Percentiles rank a stretch among this genome's conserved stretches.
phyloP scores from a whole-genome alignment of 2,113 vertebrate genomes.

The Chionomys nivalis region DNA sequence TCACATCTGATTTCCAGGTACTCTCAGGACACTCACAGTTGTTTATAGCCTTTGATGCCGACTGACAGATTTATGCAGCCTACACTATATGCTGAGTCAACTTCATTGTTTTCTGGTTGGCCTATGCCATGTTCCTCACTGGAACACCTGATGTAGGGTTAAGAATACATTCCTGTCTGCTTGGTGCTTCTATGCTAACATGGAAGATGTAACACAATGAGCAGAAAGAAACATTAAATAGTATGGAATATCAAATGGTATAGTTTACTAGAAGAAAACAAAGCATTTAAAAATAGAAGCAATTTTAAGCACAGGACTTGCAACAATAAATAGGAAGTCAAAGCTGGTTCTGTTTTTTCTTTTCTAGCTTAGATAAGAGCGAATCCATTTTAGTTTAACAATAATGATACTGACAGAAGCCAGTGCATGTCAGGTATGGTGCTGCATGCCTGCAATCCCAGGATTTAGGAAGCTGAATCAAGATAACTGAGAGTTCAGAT shows the following conservation, averaged over 20 bases:
- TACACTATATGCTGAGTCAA: rapidly evolving
- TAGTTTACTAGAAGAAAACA: not conserved
- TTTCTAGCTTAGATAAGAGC: not conserved
- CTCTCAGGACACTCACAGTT: not conserved
- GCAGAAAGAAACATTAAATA: not conserved
- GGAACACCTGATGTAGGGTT: too few relatives aligned
- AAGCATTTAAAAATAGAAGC: not conserved
- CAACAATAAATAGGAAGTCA: not conserved
- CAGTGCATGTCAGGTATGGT: not conserved
- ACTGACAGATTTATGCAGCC: not conserved
- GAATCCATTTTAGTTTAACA: not conserved
- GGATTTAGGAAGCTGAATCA: not conserved
- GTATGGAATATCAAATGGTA: not conserved
- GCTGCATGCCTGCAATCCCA: not conserved
- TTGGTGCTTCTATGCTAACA: not conserved
- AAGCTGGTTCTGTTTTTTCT: not conserved
- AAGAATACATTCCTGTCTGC: not conserved
- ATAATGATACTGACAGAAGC: not conserved
- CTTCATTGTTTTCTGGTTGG: too few relatives aligned
- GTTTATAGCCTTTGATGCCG: not conserved
- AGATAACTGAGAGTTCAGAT: not conserved
- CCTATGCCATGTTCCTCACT: rapidly evolving
- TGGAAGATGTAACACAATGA: not conserved
- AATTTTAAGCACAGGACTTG: not conserved
- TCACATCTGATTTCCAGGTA: not conserved